These are phyloP conservation scores for Parazoanthus darwini DNA, from an alignment of 92 coral and sea anemone genomes.

Conservation along the genomic window DNA sequence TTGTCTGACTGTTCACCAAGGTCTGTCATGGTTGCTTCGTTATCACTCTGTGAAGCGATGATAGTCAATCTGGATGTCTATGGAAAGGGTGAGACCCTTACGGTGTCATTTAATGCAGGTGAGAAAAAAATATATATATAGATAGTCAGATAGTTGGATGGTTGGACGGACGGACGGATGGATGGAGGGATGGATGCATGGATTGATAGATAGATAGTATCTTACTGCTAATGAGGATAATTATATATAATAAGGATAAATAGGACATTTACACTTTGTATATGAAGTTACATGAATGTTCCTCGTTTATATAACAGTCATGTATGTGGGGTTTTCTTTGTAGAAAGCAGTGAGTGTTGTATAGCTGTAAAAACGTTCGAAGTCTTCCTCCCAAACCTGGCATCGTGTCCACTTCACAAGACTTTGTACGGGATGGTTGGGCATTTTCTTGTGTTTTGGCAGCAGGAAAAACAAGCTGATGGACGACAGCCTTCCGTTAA, in stretches of 20 bases:
- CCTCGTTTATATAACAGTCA: too few relatives aligned
- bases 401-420: neutral
- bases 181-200: too few relatives aligned
- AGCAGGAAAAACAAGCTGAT: neutral
- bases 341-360: neutral
- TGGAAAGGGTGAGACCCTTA: slow-evolving; percentile 22
- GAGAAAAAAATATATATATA: neutral
- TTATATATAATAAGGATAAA: too few relatives aligned
- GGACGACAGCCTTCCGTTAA: neutral
- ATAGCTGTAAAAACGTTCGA: neutral
- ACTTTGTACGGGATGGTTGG: slow-evolving; percentile 34
- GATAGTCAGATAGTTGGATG: neutral
- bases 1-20: neutral
- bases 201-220: neutral
- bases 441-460: slow-evolving; percentile 13
- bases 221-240: neutral
- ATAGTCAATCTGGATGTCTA: neutral
- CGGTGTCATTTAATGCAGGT: slow-evolving; percentile 14
- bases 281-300: neutral
- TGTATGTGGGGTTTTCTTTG: too few relatives aligned
- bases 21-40: slow-evolving; percentile 25
- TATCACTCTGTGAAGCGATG: slow-evolving; percentile 15
- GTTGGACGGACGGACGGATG: too few relatives aligned
- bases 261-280: neutral
- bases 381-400: slow-evolving; percentile 33